Evolutionary conservation across 2,888 invertebrate species (phyloP).

Genomic region (Ectemnius continuus): DNA sequence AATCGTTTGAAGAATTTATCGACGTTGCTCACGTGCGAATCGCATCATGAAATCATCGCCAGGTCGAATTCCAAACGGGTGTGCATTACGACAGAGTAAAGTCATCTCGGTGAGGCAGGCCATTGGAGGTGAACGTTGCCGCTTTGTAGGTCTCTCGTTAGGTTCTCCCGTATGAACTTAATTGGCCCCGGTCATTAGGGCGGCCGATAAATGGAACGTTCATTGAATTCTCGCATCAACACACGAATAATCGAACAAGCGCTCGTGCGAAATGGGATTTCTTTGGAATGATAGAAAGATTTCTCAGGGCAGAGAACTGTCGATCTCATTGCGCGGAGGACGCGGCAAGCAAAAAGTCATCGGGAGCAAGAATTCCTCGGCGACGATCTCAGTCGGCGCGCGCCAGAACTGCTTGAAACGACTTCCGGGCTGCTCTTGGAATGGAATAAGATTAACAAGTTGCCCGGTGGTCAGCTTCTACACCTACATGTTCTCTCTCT

Average conservation of each 20-base stretch:
- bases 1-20: too few relatives aligned
- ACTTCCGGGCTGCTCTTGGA: constrained; percentile 64
- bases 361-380: constrained; percentile 27
- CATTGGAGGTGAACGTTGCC: constrained; percentile 10
- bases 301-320: too few relatives aligned
- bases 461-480: constrained; percentile 31
- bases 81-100: constrained; percentile 10
- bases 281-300: too few relatives aligned
- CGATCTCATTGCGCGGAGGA: neutral
- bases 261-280: too few relatives aligned
- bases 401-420: constrained; percentile 53
- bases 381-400: neutral
- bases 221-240: neutral
- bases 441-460: constrained; percentile 65
- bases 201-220: constrained; percentile 18
- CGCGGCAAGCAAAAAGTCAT: constrained; percentile 5
- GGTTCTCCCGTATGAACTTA: constrained; percentile 17
- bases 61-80: neutral
- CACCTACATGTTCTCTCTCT: constrained; percentile 40
- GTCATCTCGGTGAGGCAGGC: neutral
- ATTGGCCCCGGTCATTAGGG: constrained; percentile 13
- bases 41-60: too few relatives aligned
- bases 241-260: too few relatives aligned
- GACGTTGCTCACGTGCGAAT: too few relatives aligned
- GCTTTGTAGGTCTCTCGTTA: constrained; percentile 12